phyloP scores from a whole-genome alignment of 1,140 invertebrate species.

The Orius insidiosus region DNA sequence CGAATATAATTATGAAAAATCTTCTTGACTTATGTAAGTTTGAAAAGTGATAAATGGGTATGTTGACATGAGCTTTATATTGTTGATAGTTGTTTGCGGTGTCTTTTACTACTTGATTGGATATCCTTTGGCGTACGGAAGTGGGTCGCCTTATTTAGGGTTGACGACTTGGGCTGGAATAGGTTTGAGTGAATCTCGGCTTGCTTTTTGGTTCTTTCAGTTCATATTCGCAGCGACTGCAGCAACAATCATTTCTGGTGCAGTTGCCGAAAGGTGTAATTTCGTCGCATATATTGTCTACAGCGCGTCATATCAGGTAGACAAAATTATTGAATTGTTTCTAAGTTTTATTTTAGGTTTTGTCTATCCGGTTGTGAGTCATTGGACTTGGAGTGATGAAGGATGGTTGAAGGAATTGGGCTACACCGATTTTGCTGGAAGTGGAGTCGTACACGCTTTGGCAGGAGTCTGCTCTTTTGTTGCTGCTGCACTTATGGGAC shows the following conservation, averaged over 20 bases:
- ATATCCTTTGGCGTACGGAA: slow-evolving; percentile 34
- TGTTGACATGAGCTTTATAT: too few relatives aligned
- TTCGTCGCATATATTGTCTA: slow-evolving; percentile 40
- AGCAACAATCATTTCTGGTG: slow-evolving; percentile 35
- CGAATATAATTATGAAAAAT: slow-evolving; percentile 42
- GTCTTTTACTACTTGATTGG: slow-evolving; percentile 36
- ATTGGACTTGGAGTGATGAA: slow-evolving; percentile 35
- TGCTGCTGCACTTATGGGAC: slow-evolving; percentile 32
- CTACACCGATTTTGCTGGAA: slow-evolving; percentile 27
- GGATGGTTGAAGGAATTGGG: slow-evolving; percentile 27
- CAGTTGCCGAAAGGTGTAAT: slow-evolving; percentile 37
- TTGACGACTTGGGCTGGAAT: slow-evolving; percentile 19
- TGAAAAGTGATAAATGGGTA: too few relatives aligned
- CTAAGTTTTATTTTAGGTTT: slow-evolving; percentile 26
- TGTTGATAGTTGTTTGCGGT: slow-evolving; percentile 30
- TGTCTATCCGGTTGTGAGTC: slow-evolving; percentile 35
- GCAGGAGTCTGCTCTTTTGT: slow-evolving; percentile 35
- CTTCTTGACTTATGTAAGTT: slow-evolving; percentile 36
- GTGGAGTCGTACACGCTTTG: slow-evolving; percentile 32
- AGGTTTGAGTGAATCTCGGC: slow-evolving; percentile 15
- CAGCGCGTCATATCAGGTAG: slow-evolving; percentile 29
- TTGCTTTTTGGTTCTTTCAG: slow-evolving; percentile 32
- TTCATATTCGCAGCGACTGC: slow-evolving; percentile 33
- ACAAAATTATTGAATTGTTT: background rate
- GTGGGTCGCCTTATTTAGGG: slow-evolving; percentile 23